phyloP scores from a whole-genome alignment of 2,113 vertebrate species.

The Aldabrachelys gigantea region DNA sequence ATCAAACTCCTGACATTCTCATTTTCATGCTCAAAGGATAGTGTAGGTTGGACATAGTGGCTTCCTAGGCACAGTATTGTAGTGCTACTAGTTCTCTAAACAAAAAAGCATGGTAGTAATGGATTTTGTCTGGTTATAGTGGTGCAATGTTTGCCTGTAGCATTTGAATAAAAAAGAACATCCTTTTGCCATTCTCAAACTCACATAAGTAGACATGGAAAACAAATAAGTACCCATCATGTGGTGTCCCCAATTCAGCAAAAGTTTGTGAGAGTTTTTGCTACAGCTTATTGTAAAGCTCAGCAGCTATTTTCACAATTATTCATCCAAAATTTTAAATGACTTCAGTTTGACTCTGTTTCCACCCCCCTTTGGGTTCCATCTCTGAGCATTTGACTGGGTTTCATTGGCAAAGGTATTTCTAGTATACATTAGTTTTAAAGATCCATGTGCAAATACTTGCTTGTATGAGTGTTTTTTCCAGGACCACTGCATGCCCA shows the following conservation, averaged over 20 bases:
- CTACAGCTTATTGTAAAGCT: background rate
- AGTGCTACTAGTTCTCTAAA: background rate
- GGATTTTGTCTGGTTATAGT: background rate
- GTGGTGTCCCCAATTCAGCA: background rate
- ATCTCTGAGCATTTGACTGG: background rate
- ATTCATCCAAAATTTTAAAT: background rate
- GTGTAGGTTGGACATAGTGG: background rate
- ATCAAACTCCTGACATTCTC: background rate
- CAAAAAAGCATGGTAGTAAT: background rate
- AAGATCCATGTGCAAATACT: background rate
- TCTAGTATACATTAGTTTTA: background rate
- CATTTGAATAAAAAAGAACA: background rate
- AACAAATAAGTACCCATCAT: background rate
- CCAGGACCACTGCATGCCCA: background rate
- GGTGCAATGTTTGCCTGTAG: background rate
- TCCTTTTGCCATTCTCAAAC: background rate
- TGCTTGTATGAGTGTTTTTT: background rate
- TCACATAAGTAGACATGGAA: background rate
- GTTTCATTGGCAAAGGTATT: background rate
- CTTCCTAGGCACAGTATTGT: background rate
- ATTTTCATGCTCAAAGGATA: background rate
- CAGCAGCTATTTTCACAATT: background rate
- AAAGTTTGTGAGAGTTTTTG: background rate
- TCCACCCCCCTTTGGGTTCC: background rate
- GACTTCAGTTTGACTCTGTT: background rate